Percentiles rank a stretch among this genome's conserved stretches.
These are phyloP conservation scores for Pseudopipra pipra DNA, from an alignment of 2,113 vertebrate species.

Conservation along the genomic window DNA sequence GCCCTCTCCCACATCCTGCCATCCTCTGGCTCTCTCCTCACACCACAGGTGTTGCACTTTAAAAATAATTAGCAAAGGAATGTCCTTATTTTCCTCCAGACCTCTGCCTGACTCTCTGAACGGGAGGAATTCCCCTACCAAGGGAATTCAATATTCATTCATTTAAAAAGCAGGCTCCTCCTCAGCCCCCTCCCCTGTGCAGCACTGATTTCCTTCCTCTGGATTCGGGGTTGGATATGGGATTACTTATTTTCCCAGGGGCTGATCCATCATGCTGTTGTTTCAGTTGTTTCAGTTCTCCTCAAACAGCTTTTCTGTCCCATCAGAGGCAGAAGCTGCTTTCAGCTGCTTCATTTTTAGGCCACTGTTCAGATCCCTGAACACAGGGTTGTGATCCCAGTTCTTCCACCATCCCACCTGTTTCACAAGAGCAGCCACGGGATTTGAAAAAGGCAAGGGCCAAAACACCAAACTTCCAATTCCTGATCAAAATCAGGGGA, in stretches of 20 bases:
- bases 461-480: not conserved
- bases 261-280: not conserved
- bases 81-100: not conserved
- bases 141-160: not conserved
- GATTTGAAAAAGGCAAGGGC: not conserved
- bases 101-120: not conserved
- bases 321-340: not conserved
- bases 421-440: not conserved
- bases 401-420: not conserved
- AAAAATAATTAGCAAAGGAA: not conserved
- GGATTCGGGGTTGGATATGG: rapidly evolving
- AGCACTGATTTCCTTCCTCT: not conserved
- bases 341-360: not conserved
- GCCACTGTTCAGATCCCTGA: not conserved
- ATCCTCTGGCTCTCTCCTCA: not conserved
- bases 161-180: not conserved
- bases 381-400: not conserved
- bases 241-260: not conserved
- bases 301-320: not conserved
- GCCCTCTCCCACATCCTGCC: not conserved
- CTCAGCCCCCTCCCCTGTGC: not conserved
- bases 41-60: not conserved
- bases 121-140: not conserved
- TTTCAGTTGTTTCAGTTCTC: not conserved
- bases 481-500: not conserved